Evolutionary conservation across 2,888 invertebrate species (phyloP), one percentile per base, ranked within the genome.

Genomic region (Linnaemya tessellans): DNA sequence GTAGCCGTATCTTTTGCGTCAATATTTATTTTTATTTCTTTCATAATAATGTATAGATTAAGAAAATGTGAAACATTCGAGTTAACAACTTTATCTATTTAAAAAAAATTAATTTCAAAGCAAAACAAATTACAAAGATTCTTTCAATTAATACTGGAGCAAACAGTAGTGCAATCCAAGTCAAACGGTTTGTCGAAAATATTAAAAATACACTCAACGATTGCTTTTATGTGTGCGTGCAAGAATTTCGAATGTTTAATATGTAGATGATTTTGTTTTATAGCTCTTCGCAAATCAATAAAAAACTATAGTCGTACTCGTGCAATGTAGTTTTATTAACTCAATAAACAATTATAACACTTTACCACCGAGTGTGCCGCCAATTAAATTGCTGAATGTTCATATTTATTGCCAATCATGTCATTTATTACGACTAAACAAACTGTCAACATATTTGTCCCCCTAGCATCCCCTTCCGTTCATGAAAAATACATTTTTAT

Each of bases 271-370:
- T 18, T 49, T 51, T 67, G 30, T 25, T 49, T 51, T 30, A 18
- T 41, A 41, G 18, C 15, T 43, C 49, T 54, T 30, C 43, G 9
- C 11, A 41, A 67, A 67, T 58, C 58, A 68, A 80, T 67, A 60
- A 80, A 60, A 38, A 49, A 41, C 38, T 10, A 62, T 46, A 62
- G 51, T 38, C 11, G 41, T 51, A 10, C 15, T 38, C n/a, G 41
- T 51, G 5, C 15, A 58, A 46, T 46, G 43, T 41, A 46, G n/a
- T 62, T 54, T 62, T 51, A 79, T 62, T 64, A 43, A 62, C n/a
- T 65, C 65, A 82, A 67, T 70, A 58, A 71, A 65, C 35, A 65
- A 77, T 71, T 71, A 71, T 41, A 58, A 71, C 54, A 56, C 49
- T 77, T 77, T 65, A 30, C 58, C 58, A 49, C 38, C 65, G 64